Evolutionary conservation across 92 coral and sea anemone genomes (phyloP), one percentile per base, ranked within the genome.

Genomic region (Phenganax subtilis): DNA sequence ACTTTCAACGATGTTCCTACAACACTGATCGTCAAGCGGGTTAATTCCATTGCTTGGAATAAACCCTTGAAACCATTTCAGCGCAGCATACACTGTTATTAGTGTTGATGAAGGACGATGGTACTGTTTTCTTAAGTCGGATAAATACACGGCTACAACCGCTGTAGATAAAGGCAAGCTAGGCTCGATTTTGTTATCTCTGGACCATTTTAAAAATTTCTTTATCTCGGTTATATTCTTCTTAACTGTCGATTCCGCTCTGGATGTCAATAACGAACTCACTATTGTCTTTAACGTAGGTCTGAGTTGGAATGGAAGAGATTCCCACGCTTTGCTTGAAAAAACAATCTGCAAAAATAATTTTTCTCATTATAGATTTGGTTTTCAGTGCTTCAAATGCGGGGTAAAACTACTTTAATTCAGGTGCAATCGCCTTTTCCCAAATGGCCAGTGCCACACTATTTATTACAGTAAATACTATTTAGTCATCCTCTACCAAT

Each of bases 41-140:
- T 85, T 85, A 17, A 7, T 11, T 7, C 52, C 25, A 31, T 57
- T 57, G 0, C 14, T n/a, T 55, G 86, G 86, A 37, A 60, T 59
- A 52, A 85, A 81, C 37, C 86, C 81, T 15, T 84, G 84, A 47
- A 87, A 87, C 90, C 90, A 87, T 58, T 75, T 80, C 58, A 72
- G 57, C 53, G 69, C 75, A n/a, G 69, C 81, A 10, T 55, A 69
- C 3, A 15, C 31, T 8, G 12, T 8, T 11, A 58, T 44, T 4
- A 79, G 51, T 25, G 80, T 29, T 20, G 84, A 64, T 58, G 52
- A 66, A 54, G 89, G 77, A 10, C 70, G 56, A n/a, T n/a, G n/a
- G n/a, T 11, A 54, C 64, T 20, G 37, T 54, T 63, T 69, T 55
- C 27, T 60, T 57, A 30, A 12, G 72, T 55, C 54, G 79, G 28